phyloP scores from a whole-genome alignment of 2,113 vertebrate genomes.

The Apus apus region DNA sequence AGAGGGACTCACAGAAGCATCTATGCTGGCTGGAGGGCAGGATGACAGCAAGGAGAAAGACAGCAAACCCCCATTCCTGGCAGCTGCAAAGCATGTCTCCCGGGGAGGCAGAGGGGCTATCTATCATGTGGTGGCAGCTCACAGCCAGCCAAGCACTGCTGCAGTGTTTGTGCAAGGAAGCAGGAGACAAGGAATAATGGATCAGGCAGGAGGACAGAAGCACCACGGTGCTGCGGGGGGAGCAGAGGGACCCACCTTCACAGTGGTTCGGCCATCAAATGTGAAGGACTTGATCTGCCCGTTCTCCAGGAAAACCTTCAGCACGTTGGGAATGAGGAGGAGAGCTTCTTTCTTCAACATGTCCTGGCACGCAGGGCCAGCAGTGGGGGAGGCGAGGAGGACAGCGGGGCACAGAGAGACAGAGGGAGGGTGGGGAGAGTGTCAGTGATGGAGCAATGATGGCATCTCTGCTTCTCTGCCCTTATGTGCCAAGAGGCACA shows the following conservation, averaged over 20 bases:
- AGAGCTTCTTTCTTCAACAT: conserved; percentile 98
- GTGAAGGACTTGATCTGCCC: conserved; percentile 99
- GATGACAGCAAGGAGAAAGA: neutral
- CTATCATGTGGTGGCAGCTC: neutral
- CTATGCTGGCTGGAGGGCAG: neutral
- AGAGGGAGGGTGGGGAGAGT: neutral
- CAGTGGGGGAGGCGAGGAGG: neutral
- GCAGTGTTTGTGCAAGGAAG: neutral
- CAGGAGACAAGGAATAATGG: neutral
- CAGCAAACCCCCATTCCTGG: neutral
- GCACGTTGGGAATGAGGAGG: conserved; percentile 95
- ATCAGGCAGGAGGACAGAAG: neutral
- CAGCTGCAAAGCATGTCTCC: neutral
- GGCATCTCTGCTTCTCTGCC: neutral
- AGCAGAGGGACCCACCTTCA: conserved; percentile 80
- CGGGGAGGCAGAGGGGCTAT: neutral
- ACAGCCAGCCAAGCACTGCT: neutral
- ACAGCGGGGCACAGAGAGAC: neutral
- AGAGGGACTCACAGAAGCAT: accelerated
- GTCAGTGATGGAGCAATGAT: neutral
- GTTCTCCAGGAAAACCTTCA: conserved; percentile 99
- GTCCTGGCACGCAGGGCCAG: conserved; percentile 76
- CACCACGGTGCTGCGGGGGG: accelerated
- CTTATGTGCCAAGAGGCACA: neutral
- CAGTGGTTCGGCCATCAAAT: conserved; percentile 96